Conservation (phyloP, 2,113 vertebrate genomes). For the Perca fluviatilis region DNA sequence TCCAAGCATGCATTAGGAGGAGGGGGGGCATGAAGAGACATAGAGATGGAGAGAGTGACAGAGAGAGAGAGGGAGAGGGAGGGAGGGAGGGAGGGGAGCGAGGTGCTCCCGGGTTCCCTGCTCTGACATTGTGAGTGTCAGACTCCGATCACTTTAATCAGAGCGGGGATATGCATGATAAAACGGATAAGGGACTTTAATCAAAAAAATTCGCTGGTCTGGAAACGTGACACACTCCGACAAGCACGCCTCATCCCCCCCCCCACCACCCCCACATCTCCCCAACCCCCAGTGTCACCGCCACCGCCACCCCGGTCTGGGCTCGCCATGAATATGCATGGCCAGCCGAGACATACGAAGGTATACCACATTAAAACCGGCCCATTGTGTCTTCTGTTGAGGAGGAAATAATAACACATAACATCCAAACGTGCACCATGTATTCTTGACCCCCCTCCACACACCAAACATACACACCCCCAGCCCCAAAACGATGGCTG, state of each 20-base stretch:
- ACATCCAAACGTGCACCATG: background rate
- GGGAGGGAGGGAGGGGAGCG: slow-evolving; percentile 6
- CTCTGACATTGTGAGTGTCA: slow-evolving; percentile 99
- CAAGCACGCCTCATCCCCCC: slow-evolving; percentile 89
- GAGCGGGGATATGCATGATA: slow-evolving; percentile 99
- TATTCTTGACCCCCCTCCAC: background rate
- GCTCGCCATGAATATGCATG: slow-evolving; percentile 96
- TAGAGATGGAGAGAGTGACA: slow-evolving; percentile 35
- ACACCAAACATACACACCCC: slow-evolving; percentile 5
- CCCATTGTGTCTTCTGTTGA: slow-evolving; percentile 87
- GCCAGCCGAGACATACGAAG: slow-evolving; percentile 81
- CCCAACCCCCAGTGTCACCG: slow-evolving; percentile 84
- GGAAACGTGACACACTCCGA: slow-evolving; percentile 98
- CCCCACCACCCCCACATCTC: slow-evolving; percentile 4
- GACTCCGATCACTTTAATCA: slow-evolving; percentile 99
- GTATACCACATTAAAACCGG: slow-evolving; percentile 91
- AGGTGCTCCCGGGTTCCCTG: slow-evolving; percentile 87
- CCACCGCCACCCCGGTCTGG: slow-evolving; percentile 84
- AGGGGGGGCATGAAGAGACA: slow-evolving; percentile 33
- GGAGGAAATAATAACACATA: slow-evolving; percentile 21
- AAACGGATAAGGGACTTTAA: slow-evolving; percentile 99
- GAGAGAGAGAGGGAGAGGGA: slow-evolving; percentile 20
- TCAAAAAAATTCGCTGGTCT: slow-evolving; percentile 99
- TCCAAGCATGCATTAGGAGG: slow-evolving; percentile 87
- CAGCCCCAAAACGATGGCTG: slow-evolving; percentile 10